These are phyloP conservation scores for Cotesia glomerata DNA, from an alignment of 1,140 invertebrate species.

Conservation along the genomic window DNA sequence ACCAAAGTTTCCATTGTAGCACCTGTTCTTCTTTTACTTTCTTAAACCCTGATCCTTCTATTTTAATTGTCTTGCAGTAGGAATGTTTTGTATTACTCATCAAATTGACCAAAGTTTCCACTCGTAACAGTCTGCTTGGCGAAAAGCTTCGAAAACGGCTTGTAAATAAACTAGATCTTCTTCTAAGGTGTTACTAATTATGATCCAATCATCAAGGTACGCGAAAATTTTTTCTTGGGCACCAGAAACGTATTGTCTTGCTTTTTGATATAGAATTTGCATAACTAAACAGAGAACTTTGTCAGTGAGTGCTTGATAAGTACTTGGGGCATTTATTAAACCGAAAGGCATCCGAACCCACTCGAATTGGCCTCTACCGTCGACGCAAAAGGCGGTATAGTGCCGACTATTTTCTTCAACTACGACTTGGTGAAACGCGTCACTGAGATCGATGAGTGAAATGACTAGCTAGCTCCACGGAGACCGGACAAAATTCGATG, in stretches of 20 bases:
- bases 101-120: too few relatives aligned
- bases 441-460: conserved; percentile 47
- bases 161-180: neutral
- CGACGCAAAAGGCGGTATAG: conserved; percentile 37
- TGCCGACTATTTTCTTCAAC: conserved; percentile 18
- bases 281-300: too few relatives aligned
- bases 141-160: neutral
- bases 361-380: conserved; percentile 50
- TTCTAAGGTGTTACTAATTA: neutral
- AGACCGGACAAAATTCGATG: conserved; percentile 28
- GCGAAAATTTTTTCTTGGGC: neutral
- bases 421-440: conserved; percentile 34
- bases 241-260: too few relatives aligned
- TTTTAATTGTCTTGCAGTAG: too few relatives aligned
- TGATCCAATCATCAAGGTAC: neutral
- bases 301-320: too few relatives aligned
- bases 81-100: too few relatives aligned
- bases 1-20: too few relatives aligned
- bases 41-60: too few relatives aligned
- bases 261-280: too few relatives aligned
- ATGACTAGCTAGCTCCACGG: conserved; percentile 29
- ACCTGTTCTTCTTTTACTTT: too few relatives aligned
- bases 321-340: conserved; percentile 47
- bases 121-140: too few relatives aligned
- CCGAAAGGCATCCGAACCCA: conserved; percentile 60